phyloP scores from a whole-genome alignment of 1,140 invertebrate genomes.

The Polyergus mexicanus region DNA sequence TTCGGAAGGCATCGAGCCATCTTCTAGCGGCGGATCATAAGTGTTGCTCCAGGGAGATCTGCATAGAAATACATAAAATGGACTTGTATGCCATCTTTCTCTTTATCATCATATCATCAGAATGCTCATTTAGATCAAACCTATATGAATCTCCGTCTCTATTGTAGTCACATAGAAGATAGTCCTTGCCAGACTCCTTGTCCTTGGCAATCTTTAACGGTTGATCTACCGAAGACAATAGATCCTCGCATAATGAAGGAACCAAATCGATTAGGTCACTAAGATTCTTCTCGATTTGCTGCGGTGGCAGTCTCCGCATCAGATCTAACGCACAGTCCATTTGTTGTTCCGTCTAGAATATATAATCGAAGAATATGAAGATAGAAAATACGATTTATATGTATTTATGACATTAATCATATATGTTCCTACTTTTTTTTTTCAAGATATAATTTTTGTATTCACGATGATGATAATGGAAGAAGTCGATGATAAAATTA shows the following conservation, averaged over 20 bases:
- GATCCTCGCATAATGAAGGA: conserved; percentile 97
- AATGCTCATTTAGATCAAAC: conserved; percentile 73
- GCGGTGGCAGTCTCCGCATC: conserved; percentile 99
- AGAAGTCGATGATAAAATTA: not conserved
- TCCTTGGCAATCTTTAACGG: conserved; percentile 99
- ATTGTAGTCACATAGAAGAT: conserved; percentile 99
- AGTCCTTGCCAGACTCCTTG: conserved; percentile 97
- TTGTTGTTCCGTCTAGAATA: conserved; percentile 96
- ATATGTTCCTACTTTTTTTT: not conserved
- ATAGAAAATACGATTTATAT: not conserved
- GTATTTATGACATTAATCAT: not conserved
- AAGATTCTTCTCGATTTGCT: conserved; percentile 99
- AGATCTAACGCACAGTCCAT: conserved; percentile 99
- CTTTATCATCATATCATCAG: not conserved
- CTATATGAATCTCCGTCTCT: conserved; percentile 99
- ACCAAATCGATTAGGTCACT: conserved; percentile 99
- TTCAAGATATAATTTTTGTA: conserved; percentile 77
- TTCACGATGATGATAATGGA: conserved; percentile 25
- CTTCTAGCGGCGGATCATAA: conserved; percentile 98
- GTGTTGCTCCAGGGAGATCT: conserved; percentile 99
- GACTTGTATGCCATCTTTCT: not conserved
- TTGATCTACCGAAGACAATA: conserved; percentile 99
- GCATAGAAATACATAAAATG: conserved; percentile 55
- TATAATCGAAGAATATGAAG: not conserved
- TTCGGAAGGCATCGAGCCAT: conserved; percentile 99